phyloP scores from a whole-genome alignment of 1,140 invertebrate genomes.

The Bemisia tabaci region DNA sequence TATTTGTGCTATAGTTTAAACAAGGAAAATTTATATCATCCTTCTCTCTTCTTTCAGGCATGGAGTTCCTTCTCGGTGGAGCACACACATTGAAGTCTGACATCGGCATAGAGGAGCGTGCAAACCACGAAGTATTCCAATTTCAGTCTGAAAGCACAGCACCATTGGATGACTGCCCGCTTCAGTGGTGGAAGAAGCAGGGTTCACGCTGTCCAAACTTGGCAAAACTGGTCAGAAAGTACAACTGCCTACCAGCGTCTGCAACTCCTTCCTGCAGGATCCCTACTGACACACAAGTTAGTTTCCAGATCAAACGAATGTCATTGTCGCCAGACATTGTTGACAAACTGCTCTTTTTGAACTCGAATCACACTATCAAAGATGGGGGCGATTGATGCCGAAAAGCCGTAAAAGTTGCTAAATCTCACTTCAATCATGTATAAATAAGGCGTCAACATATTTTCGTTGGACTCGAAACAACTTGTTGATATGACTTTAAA shows the following conservation, averaged over 20 bases:
- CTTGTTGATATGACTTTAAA: too few species aligned
- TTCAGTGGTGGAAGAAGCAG: slow-evolving; percentile 20
- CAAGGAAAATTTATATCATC: too few species aligned
- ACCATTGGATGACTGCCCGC: slow-evolving; percentile 34
- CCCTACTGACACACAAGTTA: not conserved
- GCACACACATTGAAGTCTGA: slow-evolving; percentile 27
- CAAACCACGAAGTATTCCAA: slow-evolving; percentile 36
- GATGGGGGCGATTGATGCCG: not conserved
- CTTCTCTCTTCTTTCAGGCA: slow-evolving; percentile 29
- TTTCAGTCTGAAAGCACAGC: slow-evolving; percentile 37
- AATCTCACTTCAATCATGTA: too few species aligned
- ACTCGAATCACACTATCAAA: not conserved
- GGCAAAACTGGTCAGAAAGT: slow-evolving; percentile 10
- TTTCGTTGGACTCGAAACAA: too few species aligned
- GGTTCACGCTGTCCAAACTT: slow-evolving; percentile 14
- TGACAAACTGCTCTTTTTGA: not conserved
- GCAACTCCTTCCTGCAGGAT: not conserved
- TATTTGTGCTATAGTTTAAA: too few species aligned
- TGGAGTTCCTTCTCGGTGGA: slow-evolving; percentile 34
- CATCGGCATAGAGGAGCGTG: slow-evolving; percentile 34
- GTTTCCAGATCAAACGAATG: not conserved
- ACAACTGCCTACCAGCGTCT: not conserved
- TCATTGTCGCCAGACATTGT: not conserved
- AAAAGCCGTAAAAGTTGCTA: too few species aligned
- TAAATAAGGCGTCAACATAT: too few species aligned